phyloP scores from a whole-genome alignment of 1,140 invertebrate species.

The Drosophila repletoides region DNA sequence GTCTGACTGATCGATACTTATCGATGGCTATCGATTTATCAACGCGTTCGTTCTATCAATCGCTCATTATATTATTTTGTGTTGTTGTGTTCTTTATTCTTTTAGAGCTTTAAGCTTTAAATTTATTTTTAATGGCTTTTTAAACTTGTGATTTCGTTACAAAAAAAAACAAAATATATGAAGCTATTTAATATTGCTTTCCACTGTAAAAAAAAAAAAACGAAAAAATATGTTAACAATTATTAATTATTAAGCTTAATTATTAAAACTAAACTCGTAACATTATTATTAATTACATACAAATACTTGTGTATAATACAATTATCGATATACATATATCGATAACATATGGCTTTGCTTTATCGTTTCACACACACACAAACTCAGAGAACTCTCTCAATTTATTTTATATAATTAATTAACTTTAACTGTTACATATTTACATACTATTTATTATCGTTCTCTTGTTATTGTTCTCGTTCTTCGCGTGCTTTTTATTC shows the following conservation, averaged over 20 bases:
- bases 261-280: not conserved
- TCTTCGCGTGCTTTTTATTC: slow-evolving; percentile 4
- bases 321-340: slow-evolving; percentile 11
- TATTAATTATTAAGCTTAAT: slow-evolving; percentile 2
- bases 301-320: slow-evolving; percentile 4
- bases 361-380: slow-evolving; percentile 1
- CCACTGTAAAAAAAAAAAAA: slow-evolving; percentile 16
- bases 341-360: slow-evolving; percentile 10
- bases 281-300: too few species aligned
- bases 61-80: slow-evolving; percentile 1
- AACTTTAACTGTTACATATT: not conserved
- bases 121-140: slow-evolving; percentile 4
- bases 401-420: not conserved
- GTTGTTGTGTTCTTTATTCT: slow-evolving; percentile 4
- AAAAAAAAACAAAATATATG: slow-evolving; percentile 17
- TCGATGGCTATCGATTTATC: not conserved
- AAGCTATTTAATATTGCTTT: slow-evolving; percentile 21
- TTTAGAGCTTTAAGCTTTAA: slow-evolving; percentile 5
- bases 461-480: slow-evolving; percentile 3
- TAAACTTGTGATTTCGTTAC: slow-evolving; percentile 20
- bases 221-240: not conserved
- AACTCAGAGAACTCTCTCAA: too few species aligned
- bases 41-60: not conserved
- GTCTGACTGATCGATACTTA: not conserved
- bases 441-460: not conserved